Evolutionary conservation across 2,888 invertebrate genomes (phyloP), one percentile per base, ranked within the genome.

Genomic region (Neoitamus cyanurus): DNA sequence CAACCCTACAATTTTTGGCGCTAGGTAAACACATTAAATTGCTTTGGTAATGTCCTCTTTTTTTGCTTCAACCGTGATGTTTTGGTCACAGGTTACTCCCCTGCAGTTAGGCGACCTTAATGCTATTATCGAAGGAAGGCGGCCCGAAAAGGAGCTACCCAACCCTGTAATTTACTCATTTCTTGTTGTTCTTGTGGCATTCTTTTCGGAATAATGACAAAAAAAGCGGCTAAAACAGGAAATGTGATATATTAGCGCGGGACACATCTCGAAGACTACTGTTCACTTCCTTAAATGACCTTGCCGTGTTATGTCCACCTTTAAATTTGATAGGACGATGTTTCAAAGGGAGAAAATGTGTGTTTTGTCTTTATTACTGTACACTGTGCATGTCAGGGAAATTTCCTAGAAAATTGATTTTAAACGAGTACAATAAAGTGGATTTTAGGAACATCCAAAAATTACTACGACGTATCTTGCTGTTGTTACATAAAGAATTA

Each of bases 201-300:
- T 70, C 31, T 72, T 34, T n/a, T 28, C 72, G 20, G 31, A 6
- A 7, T 34, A 13, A 15, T 15, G n/a, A 72, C 72, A 36, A 48
- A 83, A 73, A 46, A 78, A 72, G 69, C 36, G 46, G 48, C 46
- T 7, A 72, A 82, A 58, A 85, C 68, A 80, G 48, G 83, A 85
- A 85, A 84, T 85, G 83, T 82, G 58, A 80, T 84, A 84, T 83
- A 85, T 85, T 84, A 85, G 80, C 85, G 80, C 85, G 73, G 75
- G 84, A 80, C 82, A 84, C 25, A 20, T 58, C 58, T 20, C 9
- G 25, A 58, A 25, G 15, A 15, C 0, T 48, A 5, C 9, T 25
- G 25, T 25, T 37, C 13, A 37, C 37, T 11, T 58, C 25, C 25
- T 58, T 58, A 58, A 58, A 9, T 58, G 9, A 58, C 42, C 42